Evolutionary conservation across 92 coral and sea anemone genomes (phyloP), one percentile per base, ranked within the genome.

Genomic region (Micromussa lordhowensis): DNA sequence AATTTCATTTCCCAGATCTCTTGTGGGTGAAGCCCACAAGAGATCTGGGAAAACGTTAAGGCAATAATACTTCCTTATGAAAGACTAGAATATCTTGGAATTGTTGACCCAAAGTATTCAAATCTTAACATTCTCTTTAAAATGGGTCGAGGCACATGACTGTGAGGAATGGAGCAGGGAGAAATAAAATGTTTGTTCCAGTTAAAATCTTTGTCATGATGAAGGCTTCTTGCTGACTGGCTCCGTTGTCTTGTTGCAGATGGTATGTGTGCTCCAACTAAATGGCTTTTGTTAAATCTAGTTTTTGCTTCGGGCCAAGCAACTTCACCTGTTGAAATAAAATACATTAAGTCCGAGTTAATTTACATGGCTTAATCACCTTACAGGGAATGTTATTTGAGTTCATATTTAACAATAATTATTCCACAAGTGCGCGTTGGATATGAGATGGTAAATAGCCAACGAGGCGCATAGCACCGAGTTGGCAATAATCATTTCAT

Each of bases 71-170:
- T 29, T 57, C 22, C 32, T 77, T 83, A 97, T 1, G 96, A 95
- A 28, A 97, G 93, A 84, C 96, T 97, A 86, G 91, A 95, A 79
- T 97, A 83, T 78, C 95, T 89, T 44, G 99, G 99, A 66, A 95
- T 91, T n/a, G 93, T 88, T 61, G 98, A 92, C 34, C 99, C 99
- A 90, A 97, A 95, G 92, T 97, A 97, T 72, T 95, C 95, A 82
- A 79, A 90, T 81, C 89, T 78, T 68, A 97, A 73, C 99, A 97
- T 97, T 80, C 95, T 90, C 86, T 95, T 97, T 15, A 97, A 85
- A 24, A 89, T 90, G 32, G 96, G 90, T 80, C 98, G 82, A 32
- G 99, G 99, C 57, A 97, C 96, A 34, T 93, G 94, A 76, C 64
- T 90, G 68, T 88, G 70, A 66, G 99, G 92, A 70, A 97, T 97